Evolutionary conservation across 2,113 vertebrate species (phyloP), one percentile per base, ranked within the genome.

Genomic region (Apteryx mantelli): DNA sequence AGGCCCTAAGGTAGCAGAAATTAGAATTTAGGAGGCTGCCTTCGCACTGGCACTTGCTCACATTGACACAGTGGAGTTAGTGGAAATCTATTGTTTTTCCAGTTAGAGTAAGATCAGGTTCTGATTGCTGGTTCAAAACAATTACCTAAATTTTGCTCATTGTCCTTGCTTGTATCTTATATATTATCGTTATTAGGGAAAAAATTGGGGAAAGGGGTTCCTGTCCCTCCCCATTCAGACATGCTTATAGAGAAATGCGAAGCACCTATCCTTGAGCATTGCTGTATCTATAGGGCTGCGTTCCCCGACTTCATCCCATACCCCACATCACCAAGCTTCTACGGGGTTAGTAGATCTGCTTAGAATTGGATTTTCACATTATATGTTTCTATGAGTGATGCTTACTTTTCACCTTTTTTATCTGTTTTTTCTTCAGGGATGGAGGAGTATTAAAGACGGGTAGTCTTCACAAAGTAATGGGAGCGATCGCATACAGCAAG

Each of bases 71-170:
- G 92, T 94, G 86, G 88, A 93, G 40, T 93, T 66, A 83, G 82
- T 90, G 82, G 82, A 97, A 96, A 96, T 93, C 85, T 77, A 69
- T 84, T 74, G 50, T 3, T 95, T 85, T 94, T 85, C 66, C 86
- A 76, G 38, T 79, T 84, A 70, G 25, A 93, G 73, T 71, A 73
- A 94, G 89, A 89, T 56, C 81, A 91, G 61, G 66, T 79, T 94
- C 91, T 73, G 86, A 91, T 74, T 93, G 92, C 66, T 97, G 64
- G 74, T 93, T 95, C 74, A 87, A 78, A 92, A 85, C 78, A 66
- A 5, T 76, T 77, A 53, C 17, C 61, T 74, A 86, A 81, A 28
- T 87, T 86, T 66, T 92, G 40, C 81, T 86, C 86, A 79, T 65
- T 85, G 82, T 95, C 92, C 93, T 95, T 2, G 3, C 95, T 91